These are phyloP conservation scores for Microctenopoma lineatum DNA, from an alignment of 2,797 vertebrate species.

Conservation along the genomic window DNA sequence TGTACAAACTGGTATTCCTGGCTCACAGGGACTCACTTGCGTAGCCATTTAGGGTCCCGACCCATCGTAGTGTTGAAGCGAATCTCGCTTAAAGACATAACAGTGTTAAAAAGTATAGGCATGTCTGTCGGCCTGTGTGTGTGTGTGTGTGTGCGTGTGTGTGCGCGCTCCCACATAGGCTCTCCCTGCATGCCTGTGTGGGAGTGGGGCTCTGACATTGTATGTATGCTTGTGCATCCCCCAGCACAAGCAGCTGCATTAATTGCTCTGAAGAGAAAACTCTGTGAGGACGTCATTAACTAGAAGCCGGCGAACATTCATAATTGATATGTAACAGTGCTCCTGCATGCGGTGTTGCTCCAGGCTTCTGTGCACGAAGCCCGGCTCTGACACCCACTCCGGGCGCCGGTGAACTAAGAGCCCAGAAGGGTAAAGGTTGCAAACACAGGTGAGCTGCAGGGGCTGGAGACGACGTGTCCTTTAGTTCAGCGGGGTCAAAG, in stretches of 20 bases:
- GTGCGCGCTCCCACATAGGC: slow-evolving; percentile 26
- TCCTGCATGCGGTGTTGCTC: slow-evolving; percentile 32
- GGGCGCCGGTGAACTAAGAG: slow-evolving; percentile 50
- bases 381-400: slow-evolving; percentile 57
- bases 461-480: slow-evolving; percentile 18
- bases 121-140: slow-evolving; percentile 8
- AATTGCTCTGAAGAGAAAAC: slow-evolving; percentile 70
- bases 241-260: slow-evolving; percentile 54
- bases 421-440: slow-evolving; percentile 9
- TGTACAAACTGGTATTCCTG: slow-evolving; percentile 45
- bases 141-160: slow-evolving; percentile 7
- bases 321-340: slow-evolving; percentile 69
- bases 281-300: slow-evolving; percentile 71
- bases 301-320: slow-evolving; percentile 56
- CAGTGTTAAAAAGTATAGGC: slow-evolving; percentile 22
- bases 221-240: slow-evolving; percentile 58
- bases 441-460: slow-evolving; percentile 58
- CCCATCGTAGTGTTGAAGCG: slow-evolving; percentile 22
- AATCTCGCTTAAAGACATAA: slow-evolving; percentile 48
- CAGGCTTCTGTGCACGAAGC: slow-evolving; percentile 47
- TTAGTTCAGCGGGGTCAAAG: slow-evolving; percentile 17
- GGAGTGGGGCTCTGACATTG: slow-evolving; percentile 55
- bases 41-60: slow-evolving; percentile 47
- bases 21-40: slow-evolving; percentile 34
- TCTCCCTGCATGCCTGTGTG: slow-evolving; percentile 50